Conservation (phyloP, 2,113 vertebrate genomes). For the Fulmarus glacialis region DNA sequence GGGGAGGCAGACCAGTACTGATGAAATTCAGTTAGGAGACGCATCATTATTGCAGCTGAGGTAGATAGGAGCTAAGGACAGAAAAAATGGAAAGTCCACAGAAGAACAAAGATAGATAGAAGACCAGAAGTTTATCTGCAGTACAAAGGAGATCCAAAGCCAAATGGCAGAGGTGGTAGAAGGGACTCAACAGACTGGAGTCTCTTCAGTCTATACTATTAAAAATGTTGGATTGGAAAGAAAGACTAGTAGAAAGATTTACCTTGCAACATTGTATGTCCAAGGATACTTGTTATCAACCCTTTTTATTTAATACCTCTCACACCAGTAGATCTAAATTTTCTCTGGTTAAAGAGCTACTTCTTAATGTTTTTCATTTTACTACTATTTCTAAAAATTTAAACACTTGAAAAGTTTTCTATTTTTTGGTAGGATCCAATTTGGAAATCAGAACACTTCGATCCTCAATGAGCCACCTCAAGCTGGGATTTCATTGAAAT, state of each 20-base stretch:
- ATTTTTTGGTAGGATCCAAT: background rate
- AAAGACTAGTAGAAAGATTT: background rate
- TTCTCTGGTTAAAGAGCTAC: background rate
- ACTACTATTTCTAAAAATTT: background rate
- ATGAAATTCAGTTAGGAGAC: background rate
- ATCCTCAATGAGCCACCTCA: fast-evolving
- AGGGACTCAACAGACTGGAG: background rate
- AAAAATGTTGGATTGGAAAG: background rate
- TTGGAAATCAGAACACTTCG: background rate
- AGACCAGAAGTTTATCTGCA: background rate
- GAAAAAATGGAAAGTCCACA: background rate
- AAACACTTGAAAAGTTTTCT: background rate
- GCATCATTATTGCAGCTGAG: background rate
- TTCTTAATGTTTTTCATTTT: background rate
- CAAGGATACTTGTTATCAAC: background rate
- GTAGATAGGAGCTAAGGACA: background rate
- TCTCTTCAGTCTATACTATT: background rate
- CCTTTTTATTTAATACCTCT: background rate
- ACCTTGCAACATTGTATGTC: background rate
- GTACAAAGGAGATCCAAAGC: background rate
- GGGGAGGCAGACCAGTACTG: background rate
- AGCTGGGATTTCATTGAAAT: background rate
- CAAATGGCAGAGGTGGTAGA: fast-evolving
- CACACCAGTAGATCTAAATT: background rate
- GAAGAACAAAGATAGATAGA: background rate